Conservation (phyloP, 53 echinoderm and acorn worm genomes). For the Echinarachnius parma region DNA sequence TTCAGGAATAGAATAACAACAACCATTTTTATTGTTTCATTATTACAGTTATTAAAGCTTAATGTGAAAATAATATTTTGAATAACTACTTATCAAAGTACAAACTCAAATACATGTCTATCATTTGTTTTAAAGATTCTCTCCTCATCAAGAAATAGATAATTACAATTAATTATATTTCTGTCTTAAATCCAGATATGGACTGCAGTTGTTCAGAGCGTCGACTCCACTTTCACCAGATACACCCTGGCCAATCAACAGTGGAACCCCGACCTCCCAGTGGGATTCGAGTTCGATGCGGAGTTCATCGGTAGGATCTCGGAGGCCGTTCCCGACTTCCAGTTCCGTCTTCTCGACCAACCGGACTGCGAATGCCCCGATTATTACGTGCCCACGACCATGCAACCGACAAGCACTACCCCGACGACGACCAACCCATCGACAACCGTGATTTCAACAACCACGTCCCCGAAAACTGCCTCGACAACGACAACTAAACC, state of each 20-base stretch:
- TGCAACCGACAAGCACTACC: not conserved
- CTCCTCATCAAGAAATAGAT: too few relatives aligned
- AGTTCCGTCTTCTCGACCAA: slow-evolving; percentile 28
- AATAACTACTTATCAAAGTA: too few relatives aligned
- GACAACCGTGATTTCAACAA: not conserved
- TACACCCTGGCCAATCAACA: slow-evolving; percentile 50
- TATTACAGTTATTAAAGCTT: too few relatives aligned
- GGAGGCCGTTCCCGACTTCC: slow-evolving; percentile 33
- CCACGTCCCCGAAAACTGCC: not conserved
- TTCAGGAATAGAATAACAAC: too few relatives aligned
- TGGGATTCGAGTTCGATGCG: slow-evolving; percentile 20
- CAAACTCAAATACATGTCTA: too few relatives aligned
- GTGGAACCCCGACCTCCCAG: slow-evolving; percentile 53
- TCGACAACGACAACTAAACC: slow-evolving; percentile 4
- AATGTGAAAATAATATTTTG: too few relatives aligned
- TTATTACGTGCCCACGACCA: slow-evolving; percentile 26
- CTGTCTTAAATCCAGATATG: too few relatives aligned
- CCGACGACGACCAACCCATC: slow-evolving; percentile 2
- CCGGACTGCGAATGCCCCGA: slow-evolving; percentile 35
- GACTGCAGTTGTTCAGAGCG: slow-evolving; percentile 24
- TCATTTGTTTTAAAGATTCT: too few relatives aligned
- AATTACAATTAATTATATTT: too few relatives aligned
- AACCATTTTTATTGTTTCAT: too few relatives aligned
- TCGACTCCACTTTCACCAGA: slow-evolving; percentile 14
- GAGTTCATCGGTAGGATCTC: slow-evolving; percentile 49